Evolutionary conservation across 1,140 invertebrate genomes (phyloP), one percentile per base, ranked within the genome.

Genomic region (Anagrus nilaparvatae): DNA sequence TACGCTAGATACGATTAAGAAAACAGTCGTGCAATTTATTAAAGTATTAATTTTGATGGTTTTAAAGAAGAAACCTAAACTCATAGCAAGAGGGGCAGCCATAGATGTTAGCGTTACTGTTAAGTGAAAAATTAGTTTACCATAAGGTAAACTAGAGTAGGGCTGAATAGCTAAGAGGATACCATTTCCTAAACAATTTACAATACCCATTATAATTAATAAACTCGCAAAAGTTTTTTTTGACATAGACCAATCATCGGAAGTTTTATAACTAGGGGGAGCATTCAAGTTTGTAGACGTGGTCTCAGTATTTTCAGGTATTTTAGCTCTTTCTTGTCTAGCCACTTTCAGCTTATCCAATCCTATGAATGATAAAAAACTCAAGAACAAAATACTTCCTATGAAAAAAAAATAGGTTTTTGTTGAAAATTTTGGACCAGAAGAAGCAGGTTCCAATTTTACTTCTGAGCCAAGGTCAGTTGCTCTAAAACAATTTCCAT

Each of bases 101-200:
- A 91, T 81, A 24, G 77, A 77, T 12, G 78, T 71, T 27, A 91
- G 63, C 7, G 79, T 80, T 13, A 82, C 79, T 12, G 82, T 71
- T 47, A 88, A 65, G 61, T 89, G 86, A 61, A 88, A 91, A 0
- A 81, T 75, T 12, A 65, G 58, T 39, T 77, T 75, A 5, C 88
- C 87, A 59, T 91, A 92, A 1, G 88, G 86, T 38, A 87, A 68
- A 62, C 81, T 84, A 7, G 87, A 86, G 59, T 81, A 93, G 3
- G 85, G 81, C 62, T 91, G 84, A 32, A 91, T 76, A 31, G 82
- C 80, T 2, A 83, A 81, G 35, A 92, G 71, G 38, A 86, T 73
- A 28, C 85, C 86, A 57, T 89, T 85, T 39, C 70, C 69, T 24
- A 85, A 69, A 38, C 76, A 70, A 49, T 76, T 81, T 13, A 77